Evolutionary conservation across 2,888 invertebrate species (phyloP).

Genomic region (Sarcophaga carnaria): DNA sequence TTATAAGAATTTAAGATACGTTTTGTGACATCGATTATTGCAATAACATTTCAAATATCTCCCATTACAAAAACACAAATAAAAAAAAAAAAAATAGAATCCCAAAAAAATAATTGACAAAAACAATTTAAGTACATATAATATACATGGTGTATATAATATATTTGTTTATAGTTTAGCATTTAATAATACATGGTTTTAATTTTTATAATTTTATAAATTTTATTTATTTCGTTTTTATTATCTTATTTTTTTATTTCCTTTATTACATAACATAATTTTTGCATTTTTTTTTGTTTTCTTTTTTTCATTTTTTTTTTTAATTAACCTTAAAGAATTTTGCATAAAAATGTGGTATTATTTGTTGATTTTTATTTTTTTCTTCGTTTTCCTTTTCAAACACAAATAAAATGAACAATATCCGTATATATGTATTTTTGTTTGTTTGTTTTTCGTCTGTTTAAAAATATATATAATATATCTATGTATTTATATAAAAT

Average conservation of each 20-base stretch:
- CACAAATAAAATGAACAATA: conserved; percentile 55
- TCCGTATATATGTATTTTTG: conserved; percentile 23
- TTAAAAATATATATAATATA: conserved; percentile 49
- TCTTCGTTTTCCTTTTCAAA: conserved; percentile 31
- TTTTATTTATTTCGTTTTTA: conserved; percentile 68
- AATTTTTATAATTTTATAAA: conserved; percentile 67
- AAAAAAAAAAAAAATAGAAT: conserved; percentile 7
- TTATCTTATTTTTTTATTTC: conserved; percentile 19
- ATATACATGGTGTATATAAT: conserved; percentile 71
- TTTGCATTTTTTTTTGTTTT: conserved; percentile 45
- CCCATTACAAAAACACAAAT: neutral
- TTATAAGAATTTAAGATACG: too few relatives aligned
- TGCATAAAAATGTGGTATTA: conserved; percentile 47
- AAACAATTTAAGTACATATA: conserved; percentile 70
- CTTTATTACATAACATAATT: conserved; percentile 62
- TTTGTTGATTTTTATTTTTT: neutral
- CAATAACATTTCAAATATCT: too few relatives aligned
- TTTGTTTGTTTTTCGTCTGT: conserved; percentile 32
- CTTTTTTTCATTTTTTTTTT: conserved; percentile 18
- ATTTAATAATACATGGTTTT: conserved; percentile 66
- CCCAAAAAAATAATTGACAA: conserved; percentile 43
- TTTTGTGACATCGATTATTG: too few relatives aligned
- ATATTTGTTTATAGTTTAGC: conserved; percentile 68
- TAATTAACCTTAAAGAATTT: conserved; percentile 56
- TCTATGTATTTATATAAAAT: conserved; percentile 51